Base-by-base conservation (phyloP, 2,888 invertebrate species). In the Archaeoteleia sp. region DNA sequence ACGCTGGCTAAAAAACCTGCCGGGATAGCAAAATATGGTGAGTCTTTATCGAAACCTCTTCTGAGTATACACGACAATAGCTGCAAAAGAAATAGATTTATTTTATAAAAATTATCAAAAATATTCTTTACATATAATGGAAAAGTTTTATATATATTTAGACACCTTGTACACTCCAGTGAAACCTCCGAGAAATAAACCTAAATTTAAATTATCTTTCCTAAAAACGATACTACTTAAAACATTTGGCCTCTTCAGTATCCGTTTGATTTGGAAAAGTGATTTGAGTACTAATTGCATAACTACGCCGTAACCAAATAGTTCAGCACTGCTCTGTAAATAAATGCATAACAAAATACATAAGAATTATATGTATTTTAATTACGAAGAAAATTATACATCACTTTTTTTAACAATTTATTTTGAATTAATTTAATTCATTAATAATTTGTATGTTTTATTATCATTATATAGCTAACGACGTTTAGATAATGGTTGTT, bases 1-100 rank as follows among this genome's bases (percentile, higher is more conserved):
- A 89, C 82, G 32, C 93, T 93, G 2, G 93, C 92, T 9, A 93
- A 74, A 51, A 92, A 85, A 10, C 92, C 93, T 3, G 93, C 91
- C 27, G 92, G 89, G 72, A 93, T 83, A 0, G 93, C 92, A 82
- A 90, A 89, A 8, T 86, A 75, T 6, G 89, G 86, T 55, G 89
- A 88, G 81, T 94, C 92, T 74, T 87, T 87, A 17, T 89, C 88
- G 7, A 88, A 87, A 0, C 86, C 69, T 85, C 91, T 88, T 54
- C 95, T 88, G 46, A 93, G 81, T 17, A 87, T 73, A 83, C 95
- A 95, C 35, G 91, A 90, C 7, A 89, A 82, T 32, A 89, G 86
- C 93, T 93, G 78, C 34, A 86, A 73, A 74, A 12, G 42, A 25
- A 34, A 29, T 10, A 7, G 7, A 2, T 10, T 12, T 3, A 32